Evolutionary conservation across 1,140 invertebrate species (phyloP).

Genomic region (Drosophila lini): DNA sequence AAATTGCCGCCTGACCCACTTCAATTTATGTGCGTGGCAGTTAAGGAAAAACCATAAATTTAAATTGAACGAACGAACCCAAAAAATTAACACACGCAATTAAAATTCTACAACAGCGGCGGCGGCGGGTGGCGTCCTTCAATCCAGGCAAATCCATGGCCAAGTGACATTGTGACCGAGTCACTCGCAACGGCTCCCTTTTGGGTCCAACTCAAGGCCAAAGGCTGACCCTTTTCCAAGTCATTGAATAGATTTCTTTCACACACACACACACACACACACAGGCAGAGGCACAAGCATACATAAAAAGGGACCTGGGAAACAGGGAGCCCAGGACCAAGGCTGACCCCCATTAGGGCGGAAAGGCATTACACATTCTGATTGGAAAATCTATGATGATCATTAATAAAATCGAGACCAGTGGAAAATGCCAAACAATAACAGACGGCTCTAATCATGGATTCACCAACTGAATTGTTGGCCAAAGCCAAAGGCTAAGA

Average conservation of each 20-base stretch:
- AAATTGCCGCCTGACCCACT: slow-evolving; percentile 44
- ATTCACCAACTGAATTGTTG: slow-evolving; percentile 42
- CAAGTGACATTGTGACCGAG: slow-evolving; percentile 41
- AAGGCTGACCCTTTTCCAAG: slow-evolving; percentile 73
- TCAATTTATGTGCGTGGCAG: slow-evolving; percentile 58
- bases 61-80: slow-evolving; percentile 53
- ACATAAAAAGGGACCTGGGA: slow-evolving; percentile 35
- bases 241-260: slow-evolving; percentile 68
- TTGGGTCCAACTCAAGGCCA: slow-evolving; percentile 27
- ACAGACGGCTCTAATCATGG: slow-evolving; percentile 66
- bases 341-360: slow-evolving; percentile 40
- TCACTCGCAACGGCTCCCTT: slow-evolving; percentile 5
- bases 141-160: slow-evolving; percentile 51
- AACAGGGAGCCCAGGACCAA: background rate
- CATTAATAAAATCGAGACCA: slow-evolving; percentile 74
- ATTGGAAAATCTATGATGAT: slow-evolving; percentile 78
- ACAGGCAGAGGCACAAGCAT: background rate
- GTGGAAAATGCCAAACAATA: slow-evolving; percentile 66
- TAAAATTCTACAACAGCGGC: slow-evolving; percentile 65
- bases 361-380: slow-evolving; percentile 63
- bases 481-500: slow-evolving; percentile 18
- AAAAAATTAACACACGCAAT: slow-evolving; percentile 78
- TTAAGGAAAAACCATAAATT: slow-evolving; percentile 69
- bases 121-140: slow-evolving; percentile 4
- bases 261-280: slow-evolving; percentile 14